Percentiles rank a stretch among this genome's conserved stretches.
phyloP scores from a whole-genome alignment of 2,113 vertebrate genomes.

The Rostratula benghalensis region DNA sequence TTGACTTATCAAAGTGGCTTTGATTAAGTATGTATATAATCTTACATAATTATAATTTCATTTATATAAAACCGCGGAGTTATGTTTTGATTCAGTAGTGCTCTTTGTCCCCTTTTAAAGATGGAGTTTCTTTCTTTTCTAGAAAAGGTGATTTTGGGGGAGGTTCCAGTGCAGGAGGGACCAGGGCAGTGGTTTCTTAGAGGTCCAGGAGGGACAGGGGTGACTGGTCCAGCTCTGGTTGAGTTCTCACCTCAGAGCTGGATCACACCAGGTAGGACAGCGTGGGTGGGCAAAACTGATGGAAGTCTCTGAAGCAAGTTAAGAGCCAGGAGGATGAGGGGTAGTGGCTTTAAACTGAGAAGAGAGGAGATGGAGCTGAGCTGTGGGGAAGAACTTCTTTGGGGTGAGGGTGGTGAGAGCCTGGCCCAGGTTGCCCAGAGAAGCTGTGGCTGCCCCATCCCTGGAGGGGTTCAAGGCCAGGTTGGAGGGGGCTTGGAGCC shows the following conservation, averaged over 20 bases:
- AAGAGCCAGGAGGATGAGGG: neutral
- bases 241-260: neutral
- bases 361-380: no score
- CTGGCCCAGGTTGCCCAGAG: no score
- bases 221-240: neutral
- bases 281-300: neutral
- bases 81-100: slow-evolving; percentile 36
- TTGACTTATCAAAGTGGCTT: slow-evolving; percentile 51
- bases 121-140: neutral
- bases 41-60: slow-evolving; percentile 35
- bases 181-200: neutral
- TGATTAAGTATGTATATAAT: slow-evolving; percentile 58
- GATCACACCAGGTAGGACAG: neutral
- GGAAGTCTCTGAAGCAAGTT: neutral
- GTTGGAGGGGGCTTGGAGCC: no score
- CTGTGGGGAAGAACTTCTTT: no score
- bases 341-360: no score
- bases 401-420: no score
- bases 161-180: neutral
- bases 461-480: no score
- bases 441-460: no score
- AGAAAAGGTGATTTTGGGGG: neutral
- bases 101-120: neutral
- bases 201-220: neutral
- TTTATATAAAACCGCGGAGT: neutral